Evolutionary conservation across 2,113 vertebrate genomes (phyloP).

Genomic region (Pterocles burchelli): DNA sequence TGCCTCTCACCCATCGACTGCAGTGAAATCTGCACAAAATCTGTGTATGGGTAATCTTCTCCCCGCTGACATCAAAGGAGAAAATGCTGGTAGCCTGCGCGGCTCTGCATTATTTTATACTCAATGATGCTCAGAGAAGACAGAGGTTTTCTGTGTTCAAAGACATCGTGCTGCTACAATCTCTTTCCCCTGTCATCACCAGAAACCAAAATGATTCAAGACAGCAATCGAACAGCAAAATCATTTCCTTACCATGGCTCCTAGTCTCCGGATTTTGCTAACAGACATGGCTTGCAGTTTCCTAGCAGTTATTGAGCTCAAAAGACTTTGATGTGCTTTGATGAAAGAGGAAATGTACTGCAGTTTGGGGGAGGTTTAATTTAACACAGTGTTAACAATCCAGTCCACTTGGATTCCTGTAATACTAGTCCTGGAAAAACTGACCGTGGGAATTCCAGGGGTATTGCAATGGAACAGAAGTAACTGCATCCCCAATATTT

Average conservation of each 20-base stretch:
- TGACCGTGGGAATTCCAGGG: not conserved
- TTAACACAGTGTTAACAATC: not conserved
- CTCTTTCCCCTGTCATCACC: not conserved
- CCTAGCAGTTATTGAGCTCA: not conserved
- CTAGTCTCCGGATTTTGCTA: not conserved
- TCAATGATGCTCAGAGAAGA: not conserved
- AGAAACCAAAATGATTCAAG: not conserved
- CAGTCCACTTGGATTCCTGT: not conserved
- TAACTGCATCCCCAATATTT: not conserved
- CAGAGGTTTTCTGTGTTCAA: not conserved
- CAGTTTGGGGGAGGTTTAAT: not conserved
- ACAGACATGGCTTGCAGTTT: not conserved
- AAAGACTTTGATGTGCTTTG: not conserved
- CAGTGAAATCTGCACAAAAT: not conserved
- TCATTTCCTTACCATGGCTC: not conserved
- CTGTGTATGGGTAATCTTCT: not conserved
- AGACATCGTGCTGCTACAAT: not conserved
- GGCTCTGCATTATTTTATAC: not conserved
- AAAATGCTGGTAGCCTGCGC: not conserved
- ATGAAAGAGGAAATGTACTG: not conserved
- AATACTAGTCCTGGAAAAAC: not conserved
- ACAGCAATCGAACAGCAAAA: not conserved
- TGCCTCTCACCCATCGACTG: not conserved
- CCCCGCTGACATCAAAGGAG: not conserved
- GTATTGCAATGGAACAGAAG: not conserved